These are phyloP conservation scores for Sternarchorhynchus goeldii DNA, from an alignment of 2,797 vertebrate species.

Conservation along the genomic window DNA sequence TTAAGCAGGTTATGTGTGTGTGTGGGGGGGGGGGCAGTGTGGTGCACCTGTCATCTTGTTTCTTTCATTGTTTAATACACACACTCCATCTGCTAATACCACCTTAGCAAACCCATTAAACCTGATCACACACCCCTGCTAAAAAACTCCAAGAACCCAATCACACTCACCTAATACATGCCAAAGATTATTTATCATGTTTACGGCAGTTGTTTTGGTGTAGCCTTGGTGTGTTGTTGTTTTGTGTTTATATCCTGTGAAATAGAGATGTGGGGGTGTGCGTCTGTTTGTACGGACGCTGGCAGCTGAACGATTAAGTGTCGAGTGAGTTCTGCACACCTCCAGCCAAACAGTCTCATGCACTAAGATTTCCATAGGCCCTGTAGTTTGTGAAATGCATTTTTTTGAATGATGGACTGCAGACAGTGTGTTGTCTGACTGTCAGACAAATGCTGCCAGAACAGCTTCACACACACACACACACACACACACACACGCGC, in stretches of 20 bases:
- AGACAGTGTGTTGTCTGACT: conserved; percentile 63
- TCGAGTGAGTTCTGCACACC: background rate
- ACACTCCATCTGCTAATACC: conserved; percentile 19
- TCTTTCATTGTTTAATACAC: conserved; percentile 15
- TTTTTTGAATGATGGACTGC: conserved; percentile 65
- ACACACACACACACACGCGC: conserved; percentile 2
- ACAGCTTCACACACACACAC: conserved; percentile 30
- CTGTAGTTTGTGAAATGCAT: conserved; percentile 36
- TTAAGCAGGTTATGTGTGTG: too few species aligned
- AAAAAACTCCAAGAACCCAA: conserved; percentile 1
- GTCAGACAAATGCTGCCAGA: conserved; percentile 55
- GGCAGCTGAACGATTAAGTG: too few species aligned
- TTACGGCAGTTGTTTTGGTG: background rate
- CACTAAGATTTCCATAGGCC: conserved; percentile 27
- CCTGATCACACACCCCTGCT: background rate
- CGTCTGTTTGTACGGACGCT: background rate
- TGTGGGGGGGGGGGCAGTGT: too few species aligned
- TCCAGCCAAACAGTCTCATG: background rate
- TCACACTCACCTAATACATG: background rate
- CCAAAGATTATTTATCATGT: background rate
- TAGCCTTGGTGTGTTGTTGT: conserved; percentile 8
- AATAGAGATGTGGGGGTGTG: background rate
- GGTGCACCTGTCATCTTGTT: background rate
- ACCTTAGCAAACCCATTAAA: background rate
- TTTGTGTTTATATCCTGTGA: conserved; percentile 16